Conservation (phyloP, 1,140 invertebrate species). For the Elysia chlorotica region DNA sequence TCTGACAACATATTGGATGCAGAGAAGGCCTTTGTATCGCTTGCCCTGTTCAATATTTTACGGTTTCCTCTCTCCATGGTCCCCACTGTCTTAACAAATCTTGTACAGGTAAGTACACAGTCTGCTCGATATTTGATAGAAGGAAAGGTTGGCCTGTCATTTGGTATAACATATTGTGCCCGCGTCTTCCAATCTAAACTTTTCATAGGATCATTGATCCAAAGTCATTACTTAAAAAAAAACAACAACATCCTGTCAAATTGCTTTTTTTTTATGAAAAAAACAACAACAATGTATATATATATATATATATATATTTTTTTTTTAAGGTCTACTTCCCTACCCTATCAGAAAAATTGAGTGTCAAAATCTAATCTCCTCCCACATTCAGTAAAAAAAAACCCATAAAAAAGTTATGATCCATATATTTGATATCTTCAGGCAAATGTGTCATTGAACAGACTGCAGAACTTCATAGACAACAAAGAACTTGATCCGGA, state of each 20-base stretch:
- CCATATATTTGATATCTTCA: conserved; percentile 32
- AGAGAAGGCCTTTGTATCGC: conserved; percentile 83
- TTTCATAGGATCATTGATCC: no score
- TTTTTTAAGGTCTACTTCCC: no score
- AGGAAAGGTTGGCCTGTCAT: neutral
- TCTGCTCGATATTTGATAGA: no score
- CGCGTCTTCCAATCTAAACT: no score
- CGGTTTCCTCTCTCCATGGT: conserved; percentile 79
- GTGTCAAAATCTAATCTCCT: no score
- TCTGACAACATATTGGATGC: conserved; percentile 64
- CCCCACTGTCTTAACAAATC: conserved; percentile 65
- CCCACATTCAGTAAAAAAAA: neutral
- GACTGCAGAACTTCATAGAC: conserved; percentile 54
- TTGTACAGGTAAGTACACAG: conserved; percentile 55
- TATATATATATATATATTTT: no score
- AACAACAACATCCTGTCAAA: no score
- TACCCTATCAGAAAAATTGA: no score
- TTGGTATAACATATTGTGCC: neutral
- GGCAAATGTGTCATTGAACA: conserved; percentile 56
- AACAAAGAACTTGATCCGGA: conserved; percentile 51
- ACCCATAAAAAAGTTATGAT: neutral
- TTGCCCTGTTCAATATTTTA: conserved; percentile 97
- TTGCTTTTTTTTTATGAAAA: no score
- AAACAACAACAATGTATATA: no score
- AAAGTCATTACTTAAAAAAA: no score